Evolutionary conservation across 1,140 invertebrate genomes (phyloP).

Genomic region (Grapholita molesta): DNA sequence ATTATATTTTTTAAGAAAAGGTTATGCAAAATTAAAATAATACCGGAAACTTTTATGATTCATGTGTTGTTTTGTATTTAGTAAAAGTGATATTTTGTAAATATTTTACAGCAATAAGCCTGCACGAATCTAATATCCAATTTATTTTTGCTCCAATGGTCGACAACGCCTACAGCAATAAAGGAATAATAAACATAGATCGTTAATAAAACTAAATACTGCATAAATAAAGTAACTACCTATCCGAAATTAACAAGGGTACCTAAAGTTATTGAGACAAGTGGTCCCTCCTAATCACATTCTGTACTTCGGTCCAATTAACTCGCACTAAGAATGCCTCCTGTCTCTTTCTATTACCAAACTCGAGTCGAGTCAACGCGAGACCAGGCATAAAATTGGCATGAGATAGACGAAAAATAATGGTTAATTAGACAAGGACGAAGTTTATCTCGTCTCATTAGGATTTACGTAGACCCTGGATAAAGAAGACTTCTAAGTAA

Average conservation of each 20-base stretch:
- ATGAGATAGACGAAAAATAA: not conserved
- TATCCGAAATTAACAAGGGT: not conserved
- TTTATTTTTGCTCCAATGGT: too few relatives aligned
- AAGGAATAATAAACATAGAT: not conserved
- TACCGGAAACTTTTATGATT: too few relatives aligned
- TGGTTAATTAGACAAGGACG: not conserved
- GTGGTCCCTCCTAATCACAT: constrained; percentile 3
- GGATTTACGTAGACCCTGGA: not conserved
- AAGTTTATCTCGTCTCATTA: not conserved
- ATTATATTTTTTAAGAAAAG: too few relatives aligned
- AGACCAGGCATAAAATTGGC: not conserved
- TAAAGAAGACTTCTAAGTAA: not conserved
- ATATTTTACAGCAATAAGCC: too few relatives aligned
- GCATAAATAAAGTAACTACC: not conserved
- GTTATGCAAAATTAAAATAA: too few relatives aligned
- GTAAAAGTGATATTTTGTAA: too few relatives aligned
- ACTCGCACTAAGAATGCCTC: not conserved
- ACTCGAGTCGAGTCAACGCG: not conserved
- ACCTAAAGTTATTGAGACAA: constrained; percentile 10
- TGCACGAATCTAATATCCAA: too few relatives aligned
- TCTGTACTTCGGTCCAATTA: not conserved
- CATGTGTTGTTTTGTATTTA: too few relatives aligned
- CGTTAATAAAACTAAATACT: not conserved
- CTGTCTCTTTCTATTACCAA: not conserved
- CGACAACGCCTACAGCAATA: too few relatives aligned